phyloP scores from a whole-genome alignment of 2,888 invertebrate genomes.

The Drosophila yooni region DNA sequence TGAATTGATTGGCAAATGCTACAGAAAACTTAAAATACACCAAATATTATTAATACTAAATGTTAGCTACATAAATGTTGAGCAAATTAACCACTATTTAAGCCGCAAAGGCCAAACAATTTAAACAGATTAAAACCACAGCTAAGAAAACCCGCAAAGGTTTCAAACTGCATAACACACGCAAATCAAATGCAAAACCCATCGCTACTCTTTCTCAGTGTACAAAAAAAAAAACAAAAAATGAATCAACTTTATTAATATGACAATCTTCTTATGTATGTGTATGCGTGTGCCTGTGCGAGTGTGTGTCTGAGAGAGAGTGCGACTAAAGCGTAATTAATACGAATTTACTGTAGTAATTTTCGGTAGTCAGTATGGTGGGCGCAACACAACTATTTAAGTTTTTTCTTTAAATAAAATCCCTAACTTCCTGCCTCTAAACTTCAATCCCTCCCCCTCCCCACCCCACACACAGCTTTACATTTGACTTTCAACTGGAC shows the following conservation, averaged over 20 bases:
- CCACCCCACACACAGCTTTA: conserved; percentile 16
- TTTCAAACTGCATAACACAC: conserved; percentile 46
- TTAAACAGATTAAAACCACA: conserved; percentile 32
- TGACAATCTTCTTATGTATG: conserved; percentile 65
- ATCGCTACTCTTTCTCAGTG: conserved; percentile 48
- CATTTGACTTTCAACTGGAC: conserved; percentile 66
- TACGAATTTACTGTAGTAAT: conserved; percentile 76
- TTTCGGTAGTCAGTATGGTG: conserved; percentile 45
- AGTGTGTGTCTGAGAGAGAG: conserved; percentile 26
- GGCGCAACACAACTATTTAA: conserved; percentile 44
- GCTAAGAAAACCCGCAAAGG: conserved; percentile 53
- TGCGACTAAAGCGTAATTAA: conserved; percentile 73
- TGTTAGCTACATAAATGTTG: conserved; percentile 49
- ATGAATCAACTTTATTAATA: conserved; percentile 47
- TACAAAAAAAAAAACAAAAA: conserved; percentile 19
- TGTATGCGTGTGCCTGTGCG: conserved; percentile 11
- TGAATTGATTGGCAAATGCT: conserved; percentile 20
- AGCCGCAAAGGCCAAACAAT: conserved; percentile 25
- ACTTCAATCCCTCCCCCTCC: background rate
- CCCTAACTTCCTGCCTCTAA: conserved; percentile 13
- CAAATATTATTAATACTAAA: conserved; percentile 26
- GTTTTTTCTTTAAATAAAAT: conserved; percentile 21
- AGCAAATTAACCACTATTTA: conserved; percentile 37
- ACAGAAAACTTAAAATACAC: conserved; percentile 17
- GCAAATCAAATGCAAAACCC: conserved; percentile 18